Base-by-base conservation (phyloP, 2,888 invertebrate species). In the Ormyrus thymus region DNA sequence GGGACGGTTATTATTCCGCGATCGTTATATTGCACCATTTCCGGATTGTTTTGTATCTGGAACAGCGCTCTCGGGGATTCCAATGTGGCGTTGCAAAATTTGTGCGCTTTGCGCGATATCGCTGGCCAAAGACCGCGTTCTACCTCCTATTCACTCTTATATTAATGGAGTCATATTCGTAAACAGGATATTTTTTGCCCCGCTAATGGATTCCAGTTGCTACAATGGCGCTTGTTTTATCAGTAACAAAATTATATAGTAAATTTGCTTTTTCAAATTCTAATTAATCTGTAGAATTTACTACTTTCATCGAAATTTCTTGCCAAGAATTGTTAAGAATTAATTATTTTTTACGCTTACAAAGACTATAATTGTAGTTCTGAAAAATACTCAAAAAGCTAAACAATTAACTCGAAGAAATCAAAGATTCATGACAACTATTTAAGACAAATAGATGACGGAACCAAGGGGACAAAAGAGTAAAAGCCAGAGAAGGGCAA, bases 1-100 rank as follows among this genome's bases (percentile, higher is more conserved):
- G n/a, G 8, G 10, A 9, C 45, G 64, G 64, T 45, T 64, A 64
- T 64, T 64, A 64, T 48, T 15, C 50, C 50, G 15, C 9, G 64
- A 64, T 50, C 64, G 64, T 64, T 64, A 64, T 64, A 50, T 50
- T 15, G 13, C 6, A 50, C 50, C 13, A 11, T 50, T 64, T 64
- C 64, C 64, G 64, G 64, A 64, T 45, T 64, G 50, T 64, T 64
- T 64, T 64, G 15, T 45, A 64, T 64, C 43, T 11, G 45, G n/a
- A 64, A 64, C 46, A 15, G 45, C 43, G 9, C 68, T 55, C 48
- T 48, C 61, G 43, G 15, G 10, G 29, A 29, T 29, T 29, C 46
- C 62, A 10, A 48, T 10, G n/a, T 64, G n/a, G 11, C 9, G 29
- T 29, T 56, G 13, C n/a, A 29, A 29, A 29, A 15, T 59, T 29